Conservation (phyloP, 1,140 invertebrate species). For the Nasonia giraulti region DNA sequence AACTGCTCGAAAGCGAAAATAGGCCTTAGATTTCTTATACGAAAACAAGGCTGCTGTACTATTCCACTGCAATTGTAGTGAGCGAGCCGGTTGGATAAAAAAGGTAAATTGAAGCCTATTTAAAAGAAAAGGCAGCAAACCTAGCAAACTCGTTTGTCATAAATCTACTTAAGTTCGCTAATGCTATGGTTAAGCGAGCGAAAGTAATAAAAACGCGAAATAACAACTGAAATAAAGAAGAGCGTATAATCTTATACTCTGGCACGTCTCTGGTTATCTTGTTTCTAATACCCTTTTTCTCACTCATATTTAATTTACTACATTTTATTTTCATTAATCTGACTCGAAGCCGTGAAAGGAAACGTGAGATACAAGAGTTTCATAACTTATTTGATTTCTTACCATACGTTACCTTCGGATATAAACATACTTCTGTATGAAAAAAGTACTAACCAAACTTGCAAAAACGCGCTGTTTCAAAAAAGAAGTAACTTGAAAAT, state of each 20-base stretch:
- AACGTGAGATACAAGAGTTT: no score
- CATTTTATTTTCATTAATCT: no score
- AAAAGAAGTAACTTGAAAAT: no score
- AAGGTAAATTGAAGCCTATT: conserved; percentile 22
- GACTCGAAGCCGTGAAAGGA: no score
- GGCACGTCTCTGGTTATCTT: not conserved
- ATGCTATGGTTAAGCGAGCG: conserved; percentile 3
- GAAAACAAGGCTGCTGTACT: not conserved
- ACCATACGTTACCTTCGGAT: no score
- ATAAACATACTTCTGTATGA: no score
- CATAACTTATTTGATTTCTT: no score
- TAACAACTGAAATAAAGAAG: conserved; percentile 21
- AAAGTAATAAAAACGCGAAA: conserved; percentile 19
- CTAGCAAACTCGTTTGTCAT: not conserved
- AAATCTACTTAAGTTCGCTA: conserved; percentile 13
- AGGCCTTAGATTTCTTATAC: not conserved
- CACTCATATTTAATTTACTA: no score
- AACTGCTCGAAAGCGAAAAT: not conserved
- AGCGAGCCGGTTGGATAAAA: not conserved
- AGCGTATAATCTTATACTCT: not conserved
- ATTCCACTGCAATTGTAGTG: not conserved
- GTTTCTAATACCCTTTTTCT: not conserved
- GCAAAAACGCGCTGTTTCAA: no score
- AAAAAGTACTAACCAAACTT: no score
- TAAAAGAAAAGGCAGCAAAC: not conserved